Evolutionary conservation across 2,888 invertebrate genomes (phyloP).

Genomic region (Patella pellucida): DNA sequence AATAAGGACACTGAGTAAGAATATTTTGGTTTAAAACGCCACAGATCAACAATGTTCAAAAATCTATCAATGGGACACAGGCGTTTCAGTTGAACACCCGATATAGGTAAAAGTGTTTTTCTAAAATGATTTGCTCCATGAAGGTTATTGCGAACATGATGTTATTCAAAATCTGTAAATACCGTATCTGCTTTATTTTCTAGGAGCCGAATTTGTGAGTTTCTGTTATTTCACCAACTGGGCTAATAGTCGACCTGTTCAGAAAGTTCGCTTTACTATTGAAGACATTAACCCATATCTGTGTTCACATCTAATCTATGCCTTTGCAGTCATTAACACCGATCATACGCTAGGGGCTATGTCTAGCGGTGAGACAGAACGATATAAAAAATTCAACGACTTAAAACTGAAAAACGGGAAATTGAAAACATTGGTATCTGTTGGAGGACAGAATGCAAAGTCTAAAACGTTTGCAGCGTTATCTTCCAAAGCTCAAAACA

Average conservation of each 20-base stretch:
- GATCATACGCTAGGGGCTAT: background rate
- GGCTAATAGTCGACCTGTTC: slow-evolving; percentile 3
- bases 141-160: too few species aligned
- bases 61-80: too few species aligned
- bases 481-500: slow-evolving; percentile 5
- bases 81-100: too few species aligned
- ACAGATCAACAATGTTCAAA: too few species aligned
- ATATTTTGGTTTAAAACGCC: too few species aligned
- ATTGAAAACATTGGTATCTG: slow-evolving; percentile 14
- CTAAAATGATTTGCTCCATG: too few species aligned
- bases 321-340: slow-evolving; percentile 13
- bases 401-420: slow-evolving; percentile 14
- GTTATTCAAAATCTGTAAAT: too few species aligned
- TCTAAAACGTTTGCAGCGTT: background rate
- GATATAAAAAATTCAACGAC: slow-evolving; percentile 18
- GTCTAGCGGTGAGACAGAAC: background rate
- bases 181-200: background rate
- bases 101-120: too few species aligned
- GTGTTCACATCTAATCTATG: slow-evolving; percentile 24
- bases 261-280: slow-evolving; percentile 9
- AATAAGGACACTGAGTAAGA: too few species aligned
- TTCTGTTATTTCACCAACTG: slow-evolving; percentile 19
- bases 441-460: slow-evolving; percentile 11
- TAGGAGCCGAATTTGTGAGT: slow-evolving; percentile 20
- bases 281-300: slow-evolving; percentile 19